Conservation (phyloP, 2,888 invertebrate genomes). For the Plutella xylostella region DNA sequence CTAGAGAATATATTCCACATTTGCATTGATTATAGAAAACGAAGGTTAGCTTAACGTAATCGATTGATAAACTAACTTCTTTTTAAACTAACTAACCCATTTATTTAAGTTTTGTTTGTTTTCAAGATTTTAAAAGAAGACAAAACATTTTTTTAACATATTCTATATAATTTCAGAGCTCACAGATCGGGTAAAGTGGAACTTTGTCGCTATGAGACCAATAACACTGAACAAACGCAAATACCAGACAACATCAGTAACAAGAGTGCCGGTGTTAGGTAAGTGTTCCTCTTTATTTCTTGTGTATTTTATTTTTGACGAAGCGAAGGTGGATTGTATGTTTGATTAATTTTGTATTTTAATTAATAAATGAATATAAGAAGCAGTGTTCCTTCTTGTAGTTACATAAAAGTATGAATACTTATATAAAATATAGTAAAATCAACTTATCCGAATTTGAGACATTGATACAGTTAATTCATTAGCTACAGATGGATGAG, state of each 20-base stretch:
- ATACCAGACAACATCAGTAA: conserved; percentile 46
- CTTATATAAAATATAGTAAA: too few relatives aligned
- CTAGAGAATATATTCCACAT: conserved; percentile 78
- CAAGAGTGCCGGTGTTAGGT: conserved; percentile 52
- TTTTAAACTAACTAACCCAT: neutral
- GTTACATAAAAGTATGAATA: too few relatives aligned
- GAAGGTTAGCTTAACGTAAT: conserved; percentile 29
- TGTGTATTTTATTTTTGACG: too few relatives aligned
- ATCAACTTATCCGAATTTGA: too few relatives aligned
- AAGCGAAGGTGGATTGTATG: too few relatives aligned
- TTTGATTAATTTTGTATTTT: too few relatives aligned
- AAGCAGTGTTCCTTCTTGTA: neutral
- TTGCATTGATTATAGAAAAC: conserved; percentile 71
- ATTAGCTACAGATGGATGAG: too few relatives aligned
- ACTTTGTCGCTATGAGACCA: conserved; percentile 50
- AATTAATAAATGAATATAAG: neutral
- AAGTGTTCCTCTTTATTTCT: too few relatives aligned
- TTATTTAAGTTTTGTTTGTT: neutral
- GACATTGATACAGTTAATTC: too few relatives aligned
- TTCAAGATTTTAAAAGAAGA: neutral
- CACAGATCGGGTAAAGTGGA: conserved; percentile 47
- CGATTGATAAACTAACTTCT: too few relatives aligned
- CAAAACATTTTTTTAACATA: neutral
- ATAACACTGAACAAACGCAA: conserved; percentile 52
- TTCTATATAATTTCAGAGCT: conserved; percentile 29